A percentile compares a stretch with the other conserved stretches of the same genome.
Evolutionary conservation across 2,113 vertebrate species (phyloP).

Genomic region (Narcine bancroftii): DNA sequence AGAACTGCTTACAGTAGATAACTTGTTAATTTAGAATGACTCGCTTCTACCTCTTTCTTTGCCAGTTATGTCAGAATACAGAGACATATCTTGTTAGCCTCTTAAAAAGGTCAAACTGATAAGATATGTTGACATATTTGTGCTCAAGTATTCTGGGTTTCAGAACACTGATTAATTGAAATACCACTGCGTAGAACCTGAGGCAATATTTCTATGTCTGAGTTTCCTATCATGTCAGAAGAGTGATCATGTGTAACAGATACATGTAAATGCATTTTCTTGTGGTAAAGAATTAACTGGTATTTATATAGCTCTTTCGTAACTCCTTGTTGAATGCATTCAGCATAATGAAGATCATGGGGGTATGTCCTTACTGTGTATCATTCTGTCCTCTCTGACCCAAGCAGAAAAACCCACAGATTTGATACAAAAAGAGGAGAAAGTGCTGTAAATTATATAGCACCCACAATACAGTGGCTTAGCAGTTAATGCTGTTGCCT

Average conservation of each 20-base stretch:
- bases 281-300: background rate
- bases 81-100: background rate
- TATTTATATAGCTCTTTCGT: background rate
- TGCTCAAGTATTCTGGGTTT: slow-evolving; percentile 7
- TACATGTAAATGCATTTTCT: background rate
- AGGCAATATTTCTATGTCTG: background rate
- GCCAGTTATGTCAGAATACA: background rate
- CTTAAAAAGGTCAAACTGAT: background rate
- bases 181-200: background rate
- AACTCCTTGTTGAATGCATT: background rate
- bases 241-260: background rate
- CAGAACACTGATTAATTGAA: slow-evolving; percentile 24
- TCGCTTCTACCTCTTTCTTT: background rate
- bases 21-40: background rate
- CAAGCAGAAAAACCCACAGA: too few relatives aligned
- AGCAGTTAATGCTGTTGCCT: too few relatives aligned
- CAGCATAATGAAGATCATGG: background rate
- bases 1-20: background rate
- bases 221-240: background rate
- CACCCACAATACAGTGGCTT: too few relatives aligned
- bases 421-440: background rate
- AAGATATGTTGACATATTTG: slow-evolving; percentile 25
- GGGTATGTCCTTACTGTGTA: background rate
- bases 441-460: background rate
- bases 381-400: background rate